Percentiles rank a stretch among this genome's conserved stretches.
Evolutionary conservation across 2,113 vertebrate species (phyloP).

Genomic region (Mesoclemmys tuberculata): DNA sequence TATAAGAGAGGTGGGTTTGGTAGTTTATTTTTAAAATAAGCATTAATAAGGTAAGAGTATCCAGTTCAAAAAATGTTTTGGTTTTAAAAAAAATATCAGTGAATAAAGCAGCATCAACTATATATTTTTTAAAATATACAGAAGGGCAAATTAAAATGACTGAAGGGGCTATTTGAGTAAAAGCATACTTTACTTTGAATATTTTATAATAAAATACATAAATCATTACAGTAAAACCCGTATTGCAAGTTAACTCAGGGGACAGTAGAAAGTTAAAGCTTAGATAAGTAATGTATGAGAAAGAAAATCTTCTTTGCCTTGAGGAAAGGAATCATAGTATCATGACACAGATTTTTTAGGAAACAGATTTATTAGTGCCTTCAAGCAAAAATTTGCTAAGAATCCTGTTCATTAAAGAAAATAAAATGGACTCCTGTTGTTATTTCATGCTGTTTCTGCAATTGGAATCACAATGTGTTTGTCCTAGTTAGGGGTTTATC

Average conservation of each 20-base stretch:
- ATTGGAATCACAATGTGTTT: constrained; percentile 11
- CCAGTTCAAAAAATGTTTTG: neutral
- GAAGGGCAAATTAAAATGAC: constrained; percentile 41
- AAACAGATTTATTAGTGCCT: constrained; percentile 67
- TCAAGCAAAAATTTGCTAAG: constrained; percentile 57
- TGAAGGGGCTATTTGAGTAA: constrained; percentile 42
- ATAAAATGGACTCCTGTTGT: neutral
- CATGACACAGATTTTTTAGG: constrained; percentile 47
- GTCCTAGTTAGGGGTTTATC: neutral
- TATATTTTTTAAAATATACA: neutral
- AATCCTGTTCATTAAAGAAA: constrained; percentile 32
- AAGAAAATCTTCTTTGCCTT: constrained; percentile 21
- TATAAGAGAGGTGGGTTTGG: neutral
- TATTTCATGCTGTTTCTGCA: constrained; percentile 23
- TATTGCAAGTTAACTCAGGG: constrained; percentile 55
- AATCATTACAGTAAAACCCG: constrained; percentile 73
- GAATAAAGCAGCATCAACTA: neutral
- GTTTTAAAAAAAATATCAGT: neutral
- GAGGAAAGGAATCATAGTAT: constrained; percentile 5
- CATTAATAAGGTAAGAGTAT: neutral
- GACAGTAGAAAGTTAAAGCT: constrained; percentile 72
- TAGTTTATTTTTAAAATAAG: neutral
- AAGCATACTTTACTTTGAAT: constrained; percentile 66
- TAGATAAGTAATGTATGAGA: constrained; percentile 71
- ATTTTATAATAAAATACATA: constrained; percentile 72